Conservation (phyloP, 2,113 vertebrate genomes). For the Microcebus ravelobensis region DNA sequence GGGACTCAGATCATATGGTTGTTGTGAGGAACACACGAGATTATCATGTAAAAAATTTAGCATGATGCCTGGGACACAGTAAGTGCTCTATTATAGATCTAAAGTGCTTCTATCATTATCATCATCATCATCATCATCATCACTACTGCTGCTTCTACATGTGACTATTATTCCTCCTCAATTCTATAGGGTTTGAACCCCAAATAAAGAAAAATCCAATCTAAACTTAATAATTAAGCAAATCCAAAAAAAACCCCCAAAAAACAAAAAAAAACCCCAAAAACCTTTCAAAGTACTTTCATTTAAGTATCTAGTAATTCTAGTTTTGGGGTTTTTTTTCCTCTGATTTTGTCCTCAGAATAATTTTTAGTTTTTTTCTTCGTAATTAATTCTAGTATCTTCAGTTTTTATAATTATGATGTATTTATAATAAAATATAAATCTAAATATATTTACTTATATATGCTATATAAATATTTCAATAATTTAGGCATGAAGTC, state of each 20-base stretch:
- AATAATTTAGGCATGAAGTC: background rate
- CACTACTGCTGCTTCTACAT: background rate
- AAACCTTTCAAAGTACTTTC: background rate
- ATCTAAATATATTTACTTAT: background rate
- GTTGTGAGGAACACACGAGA: background rate
- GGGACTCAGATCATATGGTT: background rate
- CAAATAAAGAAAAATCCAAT: background rate
- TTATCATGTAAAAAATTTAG: background rate
- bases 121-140: background rate
- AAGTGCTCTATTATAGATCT: background rate
- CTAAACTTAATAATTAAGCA: slow-evolving; percentile 23
- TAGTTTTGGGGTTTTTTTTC: background rate
- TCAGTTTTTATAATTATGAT: background rate
- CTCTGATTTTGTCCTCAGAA: too few species aligned
- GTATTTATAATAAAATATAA: background rate
- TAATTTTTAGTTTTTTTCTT: too few species aligned
- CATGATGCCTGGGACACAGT: background rate
- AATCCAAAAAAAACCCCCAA: background rate
- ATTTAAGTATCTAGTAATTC: background rate
- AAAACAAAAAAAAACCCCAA: background rate
- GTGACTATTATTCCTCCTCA: background rate
- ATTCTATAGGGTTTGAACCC: background rate
- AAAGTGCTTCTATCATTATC: background rate
- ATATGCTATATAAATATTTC: background rate
- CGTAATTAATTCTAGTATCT: background rate